Evolutionary conservation across 2,888 invertebrate species (phyloP), one percentile per base, ranked within the genome.

Genomic region (Clistopyga incitator): DNA sequence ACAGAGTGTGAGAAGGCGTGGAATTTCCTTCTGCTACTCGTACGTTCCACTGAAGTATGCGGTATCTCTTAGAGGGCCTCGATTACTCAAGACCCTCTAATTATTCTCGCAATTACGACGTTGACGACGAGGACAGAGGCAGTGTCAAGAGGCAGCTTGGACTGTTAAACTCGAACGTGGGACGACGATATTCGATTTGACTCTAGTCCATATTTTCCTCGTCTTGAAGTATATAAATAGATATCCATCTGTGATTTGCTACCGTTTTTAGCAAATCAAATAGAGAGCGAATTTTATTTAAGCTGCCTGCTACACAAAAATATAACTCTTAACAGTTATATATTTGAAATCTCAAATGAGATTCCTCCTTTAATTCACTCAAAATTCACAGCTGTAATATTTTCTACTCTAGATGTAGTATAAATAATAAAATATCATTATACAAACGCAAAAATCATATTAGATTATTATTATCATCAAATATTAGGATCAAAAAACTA

Each of bases 141-240:
- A 72, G 72, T 50, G 74, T 18, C 47, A 61, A 29, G 47, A 45
- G n/a, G 10, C 67, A 47, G 45, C 67, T 47, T 23, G 67, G 34
- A 42, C 23, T 85, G 78, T 77, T 85, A 71, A 86, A 85, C 84
- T 82, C 74, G 81, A 80, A 72, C 81, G 83, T 84, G 81, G 82
- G 81, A 83, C 83, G 85, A 61, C 68, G 86, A 78, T 50, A 38
- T 38, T 23, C 64, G 52, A 78, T 65, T 38, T 50, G 29, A 34
- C 61, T 79, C 67, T 47, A 78, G 13, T 34, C 47, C 71, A 74
- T 78, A 64, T 82, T 59, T 83, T 64, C 72, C 65, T 83, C 50
- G 77, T 65, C 77, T 71, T 74, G n/a, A 61, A n/a, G 34, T 34
- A 34, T n/a, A 59, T 34, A n/a, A 34, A 59, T 25, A 13, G 6